These are phyloP conservation scores for Umimayanthus kanabou DNA, from an alignment of 92 coral and sea anemone genomes.

Conservation along the genomic window DNA sequence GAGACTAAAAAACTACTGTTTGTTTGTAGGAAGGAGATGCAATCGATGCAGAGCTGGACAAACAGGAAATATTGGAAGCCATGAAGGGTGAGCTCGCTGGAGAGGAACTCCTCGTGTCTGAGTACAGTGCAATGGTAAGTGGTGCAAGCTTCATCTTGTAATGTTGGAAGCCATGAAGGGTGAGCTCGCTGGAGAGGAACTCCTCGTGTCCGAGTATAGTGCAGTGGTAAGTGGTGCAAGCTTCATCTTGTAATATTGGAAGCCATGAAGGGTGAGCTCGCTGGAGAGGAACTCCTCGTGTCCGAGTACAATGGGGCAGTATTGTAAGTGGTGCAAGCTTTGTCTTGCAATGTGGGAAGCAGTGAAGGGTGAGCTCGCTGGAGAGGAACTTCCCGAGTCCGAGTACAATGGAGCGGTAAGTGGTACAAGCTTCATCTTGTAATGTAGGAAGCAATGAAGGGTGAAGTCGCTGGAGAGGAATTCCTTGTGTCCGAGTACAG, in stretches of 20 bases:
- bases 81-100: conserved; percentile 79
- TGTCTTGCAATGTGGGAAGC: too few relatives aligned
- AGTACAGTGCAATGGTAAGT: conserved; percentile 68
- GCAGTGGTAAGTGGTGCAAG: conserved; percentile 49
- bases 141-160: not conserved
- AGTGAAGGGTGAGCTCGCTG: too few relatives aligned
- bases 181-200: conserved; percentile 86
- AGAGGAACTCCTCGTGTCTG: conserved; percentile 70
- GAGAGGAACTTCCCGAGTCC: too few relatives aligned
- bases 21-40: conserved; percentile 90
- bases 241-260: conserved; percentile 42
- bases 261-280: conserved; percentile 72
- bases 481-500: too few relatives aligned
- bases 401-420: too few relatives aligned
- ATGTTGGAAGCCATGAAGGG: conserved; percentile 64
- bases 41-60: conserved; percentile 90
- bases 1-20: too few relatives aligned
- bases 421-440: too few relatives aligned
- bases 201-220: conserved; percentile 63
- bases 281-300: conserved; percentile 79
- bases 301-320: not conserved
- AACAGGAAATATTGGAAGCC: conserved; percentile 79
- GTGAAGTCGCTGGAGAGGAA: too few relatives aligned
- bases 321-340: too few relatives aligned
- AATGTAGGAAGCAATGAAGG: too few relatives aligned